phyloP scores from a whole-genome alignment of 2,113 vertebrate genomes.

The Psammodynastes pulverulentus region DNA sequence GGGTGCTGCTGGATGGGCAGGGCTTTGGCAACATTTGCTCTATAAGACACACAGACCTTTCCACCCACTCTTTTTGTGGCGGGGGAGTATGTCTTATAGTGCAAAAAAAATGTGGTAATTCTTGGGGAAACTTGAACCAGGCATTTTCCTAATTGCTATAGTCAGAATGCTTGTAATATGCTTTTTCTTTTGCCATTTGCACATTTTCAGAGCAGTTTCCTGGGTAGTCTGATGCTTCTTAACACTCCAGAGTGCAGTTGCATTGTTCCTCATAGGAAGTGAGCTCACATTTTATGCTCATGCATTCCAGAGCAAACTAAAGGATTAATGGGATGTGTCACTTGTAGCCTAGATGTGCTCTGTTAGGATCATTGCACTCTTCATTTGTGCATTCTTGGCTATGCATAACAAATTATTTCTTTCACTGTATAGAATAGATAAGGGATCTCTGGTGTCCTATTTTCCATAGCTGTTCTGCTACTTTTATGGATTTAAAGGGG shows the following conservation, averaged over 20 bases:
- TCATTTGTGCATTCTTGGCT: neutral
- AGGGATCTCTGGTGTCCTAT: neutral
- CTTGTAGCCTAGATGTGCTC: neutral
- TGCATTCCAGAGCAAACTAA: slow-evolving; percentile 9
- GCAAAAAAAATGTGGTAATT: neutral
- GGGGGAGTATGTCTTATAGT: no score
- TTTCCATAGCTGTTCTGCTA: neutral
- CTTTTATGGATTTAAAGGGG: neutral
- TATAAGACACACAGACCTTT: no score
- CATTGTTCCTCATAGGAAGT: neutral
- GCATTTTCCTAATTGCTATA: neutral
- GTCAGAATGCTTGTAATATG: neutral
- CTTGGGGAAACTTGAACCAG: neutral
- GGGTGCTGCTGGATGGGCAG: no score
- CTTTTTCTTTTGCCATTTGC: neutral
- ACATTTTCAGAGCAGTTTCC: fast-evolving
- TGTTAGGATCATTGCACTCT: neutral
- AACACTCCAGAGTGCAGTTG: neutral
- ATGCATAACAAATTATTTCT: neutral
- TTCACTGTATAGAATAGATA: neutral
- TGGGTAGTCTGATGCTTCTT: neutral
- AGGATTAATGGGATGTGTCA: slow-evolving; percentile 7
- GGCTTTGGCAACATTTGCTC: no score
- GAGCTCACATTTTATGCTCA: neutral
- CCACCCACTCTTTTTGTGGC: no score